Base-by-base conservation (phyloP, 2,888 invertebrate genomes). In the Conus canariensis region DNA sequence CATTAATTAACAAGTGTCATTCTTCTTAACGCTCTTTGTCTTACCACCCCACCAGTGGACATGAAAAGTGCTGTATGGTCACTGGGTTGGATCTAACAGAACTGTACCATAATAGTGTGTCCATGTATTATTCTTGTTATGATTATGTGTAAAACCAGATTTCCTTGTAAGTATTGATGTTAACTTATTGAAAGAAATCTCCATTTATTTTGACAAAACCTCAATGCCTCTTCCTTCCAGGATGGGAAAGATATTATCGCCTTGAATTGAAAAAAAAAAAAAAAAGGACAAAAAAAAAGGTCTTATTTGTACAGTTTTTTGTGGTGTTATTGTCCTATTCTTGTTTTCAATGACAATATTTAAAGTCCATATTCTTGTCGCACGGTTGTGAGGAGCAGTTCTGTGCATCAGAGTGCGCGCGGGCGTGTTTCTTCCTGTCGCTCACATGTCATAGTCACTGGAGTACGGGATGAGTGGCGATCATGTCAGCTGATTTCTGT, bases 171-270 rank as follows among this genome's bases (percentile, higher is more conserved):
- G 82, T 83, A 83, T 83, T 83, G 10, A 10, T 86, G 86, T 86
- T 86, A 86, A 86, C 60, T 86, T 86, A 86, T 86, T 86, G 25
- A 19, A 67, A 19, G 56, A 82, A 83, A 83, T 83, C 82, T 83
- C 82, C 82, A 83, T 83, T 56, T 56, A 83, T 83, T 83, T 83
- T 86, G 86, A 60, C 86, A 60, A 86, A 86, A 86, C 86, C 86
- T 86, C 86, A 86, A 64, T 86, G 86, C 86, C 86, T 86, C 86
- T 86, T 67, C 86, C 86, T 86, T 86, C 59, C 59, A 85, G 59
- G 85, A 58, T 60, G 67, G 86, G 86, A 67, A 86, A 86, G 60
- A 86, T 59, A 67, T 86, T 86, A 60, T 86, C 86, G 86, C 86
- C 86, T 86, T 86, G 64, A 86, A 60, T 30, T 12, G 16, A 80